Evolutionary conservation across 1,140 invertebrate genomes (phyloP).

Genomic region (Drosophila nannoptera): DNA sequence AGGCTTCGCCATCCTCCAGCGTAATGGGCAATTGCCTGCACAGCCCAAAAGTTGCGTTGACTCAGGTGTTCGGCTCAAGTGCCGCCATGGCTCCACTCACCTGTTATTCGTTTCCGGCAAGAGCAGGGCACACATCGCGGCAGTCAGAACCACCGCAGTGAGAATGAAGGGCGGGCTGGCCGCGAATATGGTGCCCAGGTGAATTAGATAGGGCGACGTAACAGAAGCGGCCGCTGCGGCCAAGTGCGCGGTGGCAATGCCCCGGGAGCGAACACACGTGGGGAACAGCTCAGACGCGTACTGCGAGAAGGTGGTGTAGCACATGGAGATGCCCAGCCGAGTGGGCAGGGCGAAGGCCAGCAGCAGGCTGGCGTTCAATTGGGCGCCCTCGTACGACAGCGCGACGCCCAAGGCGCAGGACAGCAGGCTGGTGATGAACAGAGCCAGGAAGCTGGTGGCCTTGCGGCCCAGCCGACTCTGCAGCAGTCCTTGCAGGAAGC

Average conservation of each 20-base stretch:
- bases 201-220: conserved; percentile 60
- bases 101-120: conserved; percentile 67
- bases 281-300: conserved; percentile 62
- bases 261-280: conserved; percentile 61
- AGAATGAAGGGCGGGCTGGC: conserved; percentile 58
- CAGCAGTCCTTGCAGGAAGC: conserved; percentile 58
- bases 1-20: conserved; percentile 59
- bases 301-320: conserved; percentile 61
- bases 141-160: conserved; percentile 39
- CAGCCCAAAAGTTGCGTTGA: neutral
- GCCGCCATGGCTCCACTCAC: conserved; percentile 27
- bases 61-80: neutral
- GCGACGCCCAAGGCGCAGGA: conserved; percentile 69
- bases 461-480: conserved; percentile 60
- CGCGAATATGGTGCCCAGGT: conserved; percentile 50
- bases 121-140: conserved; percentile 39
- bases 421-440: conserved; percentile 48
- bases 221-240: conserved; percentile 58
- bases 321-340: conserved; percentile 62
- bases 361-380: conserved; percentile 49
- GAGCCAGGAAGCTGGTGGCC: conserved; percentile 55
- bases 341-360: conserved; percentile 63
- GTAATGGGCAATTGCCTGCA: conserved; percentile 66
- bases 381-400: conserved; percentile 47
- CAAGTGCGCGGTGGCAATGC: conserved; percentile 59